These are phyloP conservation scores for Cistogaster globosa DNA, from an alignment of 2,888 invertebrate genomes.

Conservation along the genomic window DNA sequence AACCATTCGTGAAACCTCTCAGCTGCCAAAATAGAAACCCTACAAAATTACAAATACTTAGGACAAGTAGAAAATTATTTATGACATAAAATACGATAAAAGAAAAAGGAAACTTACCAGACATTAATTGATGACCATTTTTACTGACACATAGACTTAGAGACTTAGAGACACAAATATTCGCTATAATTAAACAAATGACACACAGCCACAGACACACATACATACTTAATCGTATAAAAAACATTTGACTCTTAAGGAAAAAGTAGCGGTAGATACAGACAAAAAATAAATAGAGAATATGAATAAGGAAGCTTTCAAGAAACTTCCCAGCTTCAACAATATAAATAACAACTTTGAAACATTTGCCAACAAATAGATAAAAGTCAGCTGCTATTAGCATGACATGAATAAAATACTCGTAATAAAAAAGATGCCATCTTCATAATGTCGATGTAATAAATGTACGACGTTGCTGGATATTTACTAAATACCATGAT, in stretches of 20 bases:
- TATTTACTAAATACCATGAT: slow-evolving; percentile 21
- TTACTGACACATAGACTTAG: slow-evolving; percentile 41
- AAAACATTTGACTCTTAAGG: slow-evolving; percentile 25
- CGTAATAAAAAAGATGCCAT: slow-evolving; percentile 56
- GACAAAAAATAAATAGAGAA: slow-evolving; percentile 40
- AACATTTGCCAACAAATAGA: slow-evolving; percentile 53
- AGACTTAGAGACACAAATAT: slow-evolving; percentile 56
- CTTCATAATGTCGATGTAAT: slow-evolving; percentile 44
- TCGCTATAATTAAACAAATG: slow-evolving; percentile 29
- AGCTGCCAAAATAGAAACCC: slow-evolving; percentile 7
- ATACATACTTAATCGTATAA: neutral
- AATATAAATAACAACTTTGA: slow-evolving; percentile 39
- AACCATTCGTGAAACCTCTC: too few relatives aligned
- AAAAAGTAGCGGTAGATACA: slow-evolving; percentile 56
- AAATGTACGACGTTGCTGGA: slow-evolving; percentile 14
- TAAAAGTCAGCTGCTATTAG: slow-evolving; percentile 67
- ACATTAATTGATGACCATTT: slow-evolving; percentile 58
- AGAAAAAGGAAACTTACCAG: slow-evolving; percentile 1
- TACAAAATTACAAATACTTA: slow-evolving; percentile 8
- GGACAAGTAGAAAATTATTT: slow-evolving; percentile 20
- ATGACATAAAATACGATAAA: slow-evolving; percentile 47
- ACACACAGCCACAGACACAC: slow-evolving; percentile 51
- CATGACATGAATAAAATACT: slow-evolving; percentile 66
- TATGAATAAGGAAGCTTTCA: slow-evolving; percentile 66
- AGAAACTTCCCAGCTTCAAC: slow-evolving; percentile 62